Evolutionary conservation across 2,113 vertebrate genomes (phyloP).

Genomic region (Sphyrna mokarran): DNA sequence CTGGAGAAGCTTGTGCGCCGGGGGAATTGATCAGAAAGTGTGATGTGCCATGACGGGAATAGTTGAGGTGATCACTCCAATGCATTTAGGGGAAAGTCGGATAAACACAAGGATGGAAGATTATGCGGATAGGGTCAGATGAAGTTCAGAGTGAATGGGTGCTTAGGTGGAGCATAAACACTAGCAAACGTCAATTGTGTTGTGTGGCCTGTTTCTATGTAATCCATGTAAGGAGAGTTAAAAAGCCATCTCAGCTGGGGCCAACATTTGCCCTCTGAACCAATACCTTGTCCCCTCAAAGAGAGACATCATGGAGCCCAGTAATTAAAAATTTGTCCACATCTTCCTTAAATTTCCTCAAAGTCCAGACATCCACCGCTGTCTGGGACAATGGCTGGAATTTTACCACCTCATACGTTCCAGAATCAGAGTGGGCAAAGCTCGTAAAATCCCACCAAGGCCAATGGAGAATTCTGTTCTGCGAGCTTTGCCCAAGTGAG

Average conservation of each 20-base stretch:
- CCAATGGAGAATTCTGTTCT: no score
- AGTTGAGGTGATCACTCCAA: background rate
- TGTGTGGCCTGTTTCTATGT: background rate
- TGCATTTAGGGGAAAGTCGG: background rate
- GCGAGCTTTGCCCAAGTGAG: no score
- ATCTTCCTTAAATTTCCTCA: no score
- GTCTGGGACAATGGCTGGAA: no score
- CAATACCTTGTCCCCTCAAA: background rate
- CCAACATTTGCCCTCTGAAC: background rate
- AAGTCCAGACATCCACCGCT: no score
- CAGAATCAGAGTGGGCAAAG: no score
- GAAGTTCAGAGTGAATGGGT: background rate
- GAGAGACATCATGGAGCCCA: background rate
- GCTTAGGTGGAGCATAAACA: background rate
- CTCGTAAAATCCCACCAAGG: no score
- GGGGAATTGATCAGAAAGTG: background rate
- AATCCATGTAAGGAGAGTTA: background rate
- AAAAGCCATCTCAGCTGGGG: background rate
- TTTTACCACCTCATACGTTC: no score
- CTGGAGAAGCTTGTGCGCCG: background rate
- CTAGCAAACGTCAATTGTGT: background rate
- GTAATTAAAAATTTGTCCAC: no score
- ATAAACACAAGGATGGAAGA: background rate
- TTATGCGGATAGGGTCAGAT: background rate
- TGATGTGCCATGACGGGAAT: background rate